Evolutionary conservation across 2,113 vertebrate species (phyloP).

Genomic region (Nycticryphes semicollaris): DNA sequence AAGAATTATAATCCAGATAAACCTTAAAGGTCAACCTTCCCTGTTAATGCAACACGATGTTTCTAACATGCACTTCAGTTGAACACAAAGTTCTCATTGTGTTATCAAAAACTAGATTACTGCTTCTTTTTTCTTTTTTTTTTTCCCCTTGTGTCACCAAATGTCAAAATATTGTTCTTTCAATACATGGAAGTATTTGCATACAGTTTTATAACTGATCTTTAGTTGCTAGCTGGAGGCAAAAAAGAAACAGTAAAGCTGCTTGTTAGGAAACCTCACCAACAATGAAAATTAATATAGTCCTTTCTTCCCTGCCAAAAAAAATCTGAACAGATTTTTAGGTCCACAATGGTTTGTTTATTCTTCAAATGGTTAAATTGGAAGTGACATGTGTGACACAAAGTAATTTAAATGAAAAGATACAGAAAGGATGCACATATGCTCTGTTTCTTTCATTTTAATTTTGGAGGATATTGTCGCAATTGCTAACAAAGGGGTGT

Average conservation of each 20-base stretch:
- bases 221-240: constrained; percentile 75
- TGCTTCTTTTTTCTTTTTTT: background rate
- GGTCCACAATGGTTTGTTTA: constrained; percentile 69
- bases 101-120: constrained; percentile 66
- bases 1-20: constrained; percentile 42
- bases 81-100: constrained; percentile 70
- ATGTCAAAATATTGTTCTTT: constrained; percentile 82
- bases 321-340: constrained; percentile 42
- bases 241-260: constrained; percentile 72
- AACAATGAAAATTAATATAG: constrained; percentile 72
- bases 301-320: constrained; percentile 56
- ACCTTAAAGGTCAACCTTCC: constrained; percentile 55
- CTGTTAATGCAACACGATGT: constrained; percentile 51
- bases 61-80: constrained; percentile 56
- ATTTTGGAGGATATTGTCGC: constrained; percentile 44
- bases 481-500: background rate
- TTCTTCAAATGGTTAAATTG: constrained; percentile 48
- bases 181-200: constrained; percentile 75
- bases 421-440: constrained; percentile 45
- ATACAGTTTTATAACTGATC: constrained; percentile 76
- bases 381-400: constrained; percentile 41
- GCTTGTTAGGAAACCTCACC: constrained; percentile 72
- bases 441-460: constrained; percentile 16
- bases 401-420: constrained; percentile 51
- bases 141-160: constrained; percentile 60